Evolutionary conservation across 2,888 invertebrate species (phyloP), one percentile per base, ranked within the genome.

Genomic region (Leucozona laternaria): DNA sequence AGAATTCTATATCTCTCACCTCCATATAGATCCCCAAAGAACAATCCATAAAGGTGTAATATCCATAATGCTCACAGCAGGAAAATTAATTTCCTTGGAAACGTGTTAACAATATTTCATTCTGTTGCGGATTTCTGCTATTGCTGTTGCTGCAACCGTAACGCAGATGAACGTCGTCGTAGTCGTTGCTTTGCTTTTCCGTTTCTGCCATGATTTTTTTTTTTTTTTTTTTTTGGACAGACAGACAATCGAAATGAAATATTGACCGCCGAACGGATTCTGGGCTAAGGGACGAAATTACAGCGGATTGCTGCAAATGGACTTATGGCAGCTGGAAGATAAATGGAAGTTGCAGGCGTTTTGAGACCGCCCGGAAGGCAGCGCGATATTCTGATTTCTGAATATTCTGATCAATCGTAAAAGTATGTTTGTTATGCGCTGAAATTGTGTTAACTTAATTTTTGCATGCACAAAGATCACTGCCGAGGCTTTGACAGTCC

Each of bases 31-130:
- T 53, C 43, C 58, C 25, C 58, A 55, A 43, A 80, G 85, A 85
- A 85, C 81, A 81, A 78, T 68, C 81, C 77, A 80, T 70, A 81
- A 80, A 80, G 80, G 77, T 85, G 77, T 78, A 81, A 81, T 78
- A 78, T 75, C 73, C 82, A 86, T 86, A 86, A 78, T 82, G 82
- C 86, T 81, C 86, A 82, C 86, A 86, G 82, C 86, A 73, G 86
- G 82, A 82, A 86, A 86, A 86, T 86, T 86, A 86, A 86, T 86
- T 86, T 78, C 82, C 70, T 82, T 78, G 64, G 78, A 79, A 82
- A 82, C 82, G 86, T 86, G 86, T 86, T 86, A 86, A 86, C 73
- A 66, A 86, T 86, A 86, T 73, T 78, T 86, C 86, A 86, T 86
- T 82, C 72, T 43, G 72, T 78, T 81, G 73, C 50, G 64, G 76